A percentile compares a stretch with the other conserved stretches of the same genome.
Evolutionary conservation across 1,140 invertebrate species (phyloP).

Genomic region (Condylostylus longicornis): DNA sequence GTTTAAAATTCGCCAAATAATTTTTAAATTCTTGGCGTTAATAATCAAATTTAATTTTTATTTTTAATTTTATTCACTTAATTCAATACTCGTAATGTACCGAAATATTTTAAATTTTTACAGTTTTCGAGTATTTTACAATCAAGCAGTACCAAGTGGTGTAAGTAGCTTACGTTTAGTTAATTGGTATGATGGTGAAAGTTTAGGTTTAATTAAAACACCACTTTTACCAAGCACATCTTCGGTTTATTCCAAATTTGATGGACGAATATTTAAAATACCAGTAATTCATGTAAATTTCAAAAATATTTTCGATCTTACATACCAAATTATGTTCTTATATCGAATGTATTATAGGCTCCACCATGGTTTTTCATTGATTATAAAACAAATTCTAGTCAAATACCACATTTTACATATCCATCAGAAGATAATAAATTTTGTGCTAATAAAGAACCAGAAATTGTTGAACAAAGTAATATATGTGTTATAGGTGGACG

Average conservation of each 20-base stretch:
- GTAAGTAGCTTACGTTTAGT: constrained; percentile 39
- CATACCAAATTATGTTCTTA: neutral
- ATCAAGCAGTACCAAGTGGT: constrained; percentile 41
- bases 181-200: constrained; percentile 48
- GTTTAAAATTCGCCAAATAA: no score
- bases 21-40: no score
- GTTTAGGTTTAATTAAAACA: constrained; percentile 38
- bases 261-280: constrained; percentile 42
- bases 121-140: constrained; percentile 46
- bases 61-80: no score
- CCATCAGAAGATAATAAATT: neutral
- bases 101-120: neutral
- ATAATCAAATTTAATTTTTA: no score
- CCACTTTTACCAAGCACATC: constrained; percentile 42
- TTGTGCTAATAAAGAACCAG: constrained; percentile 1
- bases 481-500: constrained; percentile 48
- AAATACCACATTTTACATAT: no score
- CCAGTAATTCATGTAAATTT: constrained; percentile 47
- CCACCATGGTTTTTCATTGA: constrained; percentile 57
- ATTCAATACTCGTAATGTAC: no score
- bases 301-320: neutral
- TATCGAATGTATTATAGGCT: constrained; percentile 36
- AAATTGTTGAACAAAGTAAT: constrained; percentile 30
- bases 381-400: constrained; percentile 31
- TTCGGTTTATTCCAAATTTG: constrained; percentile 44